phyloP scores from a whole-genome alignment of 1,140 invertebrate genomes.

The Bombus vancouverensis region DNA sequence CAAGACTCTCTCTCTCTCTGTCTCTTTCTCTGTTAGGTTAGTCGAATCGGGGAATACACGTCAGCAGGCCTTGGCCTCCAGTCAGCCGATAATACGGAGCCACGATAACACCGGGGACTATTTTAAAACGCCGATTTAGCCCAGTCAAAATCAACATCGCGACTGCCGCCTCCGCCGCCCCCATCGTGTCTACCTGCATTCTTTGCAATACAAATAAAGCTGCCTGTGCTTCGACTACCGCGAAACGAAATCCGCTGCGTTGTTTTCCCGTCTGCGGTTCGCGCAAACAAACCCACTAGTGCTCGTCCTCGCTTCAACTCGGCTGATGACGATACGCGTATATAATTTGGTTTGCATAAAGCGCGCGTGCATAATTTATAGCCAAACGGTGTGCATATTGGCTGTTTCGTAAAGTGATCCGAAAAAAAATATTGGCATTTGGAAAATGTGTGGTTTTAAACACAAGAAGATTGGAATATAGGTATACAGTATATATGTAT shows the following conservation, averaged over 20 bases:
- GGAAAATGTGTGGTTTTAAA: too few relatives aligned
- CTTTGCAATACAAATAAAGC: neutral
- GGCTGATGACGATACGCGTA: too few relatives aligned
- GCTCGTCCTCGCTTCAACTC: neutral
- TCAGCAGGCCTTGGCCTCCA: conserved; percentile 65
- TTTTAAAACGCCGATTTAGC: conserved; percentile 63
- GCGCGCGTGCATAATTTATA: neutral
- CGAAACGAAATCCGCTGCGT: neutral
- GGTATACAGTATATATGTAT: too few relatives aligned
- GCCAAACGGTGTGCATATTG: neutral
- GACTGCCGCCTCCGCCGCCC: neutral
- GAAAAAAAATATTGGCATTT: neutral
- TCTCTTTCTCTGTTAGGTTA: neutral
- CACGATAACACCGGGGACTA: conserved; percentile 57
- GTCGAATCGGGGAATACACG: conserved; percentile 7
- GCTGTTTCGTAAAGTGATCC: too few relatives aligned
- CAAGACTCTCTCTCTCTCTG: neutral
- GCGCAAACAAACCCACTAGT: neutral
- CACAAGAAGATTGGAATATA: too few relatives aligned
- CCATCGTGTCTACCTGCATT: conserved; percentile 8
- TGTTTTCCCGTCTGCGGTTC: conserved; percentile 15
- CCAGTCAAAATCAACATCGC: conserved; percentile 55
- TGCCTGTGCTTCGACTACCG: neutral
- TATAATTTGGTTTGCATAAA: conserved; percentile 10
- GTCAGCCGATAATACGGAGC: conserved; percentile 56